Evolutionary conservation across 2,888 invertebrate genomes (phyloP).

Genomic region (Drosophila setosimentum): DNA sequence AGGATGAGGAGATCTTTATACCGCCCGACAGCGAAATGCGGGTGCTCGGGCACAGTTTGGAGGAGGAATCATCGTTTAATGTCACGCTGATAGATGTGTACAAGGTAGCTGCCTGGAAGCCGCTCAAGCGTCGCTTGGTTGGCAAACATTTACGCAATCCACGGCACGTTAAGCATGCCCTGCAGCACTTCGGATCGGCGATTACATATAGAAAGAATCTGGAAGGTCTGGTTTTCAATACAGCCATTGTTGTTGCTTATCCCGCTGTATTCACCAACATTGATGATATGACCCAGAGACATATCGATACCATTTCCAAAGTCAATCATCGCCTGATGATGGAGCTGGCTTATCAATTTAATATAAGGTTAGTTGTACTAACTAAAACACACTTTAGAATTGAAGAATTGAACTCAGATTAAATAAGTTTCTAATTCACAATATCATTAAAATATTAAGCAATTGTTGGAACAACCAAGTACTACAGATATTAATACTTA

Average conservation of each 20-base stretch:
- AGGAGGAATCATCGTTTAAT: slow-evolving; percentile 30
- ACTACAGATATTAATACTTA: not conserved
- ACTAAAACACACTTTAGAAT: not conserved
- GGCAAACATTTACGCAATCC: slow-evolving; percentile 47
- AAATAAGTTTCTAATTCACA: not conserved
- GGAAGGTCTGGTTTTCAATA: slow-evolving; percentile 81
- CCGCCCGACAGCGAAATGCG: slow-evolving; percentile 82
- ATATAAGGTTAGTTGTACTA: slow-evolving; percentile 81
- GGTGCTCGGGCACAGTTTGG: slow-evolving; percentile 52
- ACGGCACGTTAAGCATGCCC: slow-evolving; percentile 53
- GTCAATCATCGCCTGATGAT: slow-evolving; percentile 84
- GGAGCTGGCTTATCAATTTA: slow-evolving; percentile 84
- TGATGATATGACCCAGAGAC: slow-evolving; percentile 83
- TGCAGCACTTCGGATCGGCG: slow-evolving; percentile 74
- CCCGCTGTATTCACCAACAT: slow-evolving; percentile 84
- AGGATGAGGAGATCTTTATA: slow-evolving; percentile 75
- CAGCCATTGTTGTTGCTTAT: slow-evolving; percentile 83
- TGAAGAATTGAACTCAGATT: not conserved
- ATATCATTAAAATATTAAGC: no score
- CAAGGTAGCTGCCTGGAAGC: slow-evolving; percentile 76
- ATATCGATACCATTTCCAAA: slow-evolving; percentile 85
- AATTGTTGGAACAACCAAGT: no score
- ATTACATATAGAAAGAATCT: slow-evolving; percentile 81
- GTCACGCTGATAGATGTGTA: slow-evolving; percentile 78
- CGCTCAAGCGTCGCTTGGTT: slow-evolving; percentile 61